These are phyloP conservation scores for Eupithecia tripunctaria DNA, from an alignment of 2,888 invertebrate species.

Conservation along the genomic window DNA sequence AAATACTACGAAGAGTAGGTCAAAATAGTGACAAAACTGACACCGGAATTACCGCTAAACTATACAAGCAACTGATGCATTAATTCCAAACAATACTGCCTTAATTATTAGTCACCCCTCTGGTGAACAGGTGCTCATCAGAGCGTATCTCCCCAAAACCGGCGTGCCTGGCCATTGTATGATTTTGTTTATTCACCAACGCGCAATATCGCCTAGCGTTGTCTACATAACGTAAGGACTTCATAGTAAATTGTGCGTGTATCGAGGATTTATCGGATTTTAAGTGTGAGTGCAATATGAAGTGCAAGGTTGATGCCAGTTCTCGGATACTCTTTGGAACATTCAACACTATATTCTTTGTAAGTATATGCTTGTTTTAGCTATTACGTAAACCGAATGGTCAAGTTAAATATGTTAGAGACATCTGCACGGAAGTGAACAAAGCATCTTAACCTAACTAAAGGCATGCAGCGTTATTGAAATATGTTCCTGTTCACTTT, in stretches of 20 bases:
- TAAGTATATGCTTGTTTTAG: constrained; percentile 66
- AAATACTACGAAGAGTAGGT: constrained; percentile 12
- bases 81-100: constrained; percentile 79
- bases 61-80: constrained; percentile 65
- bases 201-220: constrained; percentile 57
- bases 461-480: not conserved
- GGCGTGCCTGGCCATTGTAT: constrained; percentile 78
- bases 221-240: constrained; percentile 24
- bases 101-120: constrained; percentile 85
- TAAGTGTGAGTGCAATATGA: constrained; percentile 50
- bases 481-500: too few species aligned
- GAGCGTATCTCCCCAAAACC: constrained; percentile 84
- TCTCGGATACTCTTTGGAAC: constrained; percentile 87
- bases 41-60: constrained; percentile 21
- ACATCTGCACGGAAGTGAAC: not conserved
- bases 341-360: constrained; percentile 87
- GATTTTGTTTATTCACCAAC: constrained; percentile 70
- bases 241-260: constrained; percentile 4
- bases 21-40: constrained; percentile 15
- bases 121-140: constrained; percentile 64
- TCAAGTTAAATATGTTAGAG: not conserved
- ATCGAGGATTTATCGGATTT: constrained; percentile 13
- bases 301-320: constrained; percentile 77
- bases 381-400: not conserved
- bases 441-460: not conserved